Conservation (phyloP, 2,888 invertebrate species). For the Stictocephala bisonia region DNA sequence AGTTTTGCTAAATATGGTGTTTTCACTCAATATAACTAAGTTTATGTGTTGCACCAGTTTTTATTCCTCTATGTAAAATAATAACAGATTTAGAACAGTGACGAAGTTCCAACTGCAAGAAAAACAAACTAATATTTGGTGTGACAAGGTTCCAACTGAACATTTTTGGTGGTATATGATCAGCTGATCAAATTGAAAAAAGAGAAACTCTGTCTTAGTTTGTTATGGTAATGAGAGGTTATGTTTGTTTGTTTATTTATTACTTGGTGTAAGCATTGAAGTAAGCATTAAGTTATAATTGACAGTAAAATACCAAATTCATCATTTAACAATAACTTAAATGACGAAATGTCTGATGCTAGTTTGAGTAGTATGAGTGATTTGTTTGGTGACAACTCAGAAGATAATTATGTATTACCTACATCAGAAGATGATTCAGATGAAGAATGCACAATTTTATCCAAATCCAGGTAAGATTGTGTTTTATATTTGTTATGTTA, state of each 20-base stretch:
- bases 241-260: slow-evolving; percentile 7
- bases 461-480: slow-evolving; percentile 6
- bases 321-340: slow-evolving; percentile 10
- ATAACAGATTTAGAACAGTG: slow-evolving; percentile 16
- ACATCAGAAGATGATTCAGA: slow-evolving; percentile 2
- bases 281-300: slow-evolving; percentile 7
- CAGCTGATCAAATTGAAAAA: slow-evolving; percentile 13
- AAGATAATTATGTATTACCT: slow-evolving; percentile 2
- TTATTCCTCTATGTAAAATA: slow-evolving; percentile 5
- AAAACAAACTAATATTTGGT: slow-evolving; percentile 6
- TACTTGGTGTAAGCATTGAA: slow-evolving; percentile 5
- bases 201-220: slow-evolving; percentile 9
- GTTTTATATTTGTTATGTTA: slow-evolving; percentile 14
- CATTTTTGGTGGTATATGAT: slow-evolving; percentile 9
- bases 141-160: slow-evolving; percentile 9
- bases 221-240: slow-evolving; percentile 11
- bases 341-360: slow-evolving; percentile 10
- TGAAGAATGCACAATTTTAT: slow-evolving; percentile 22
- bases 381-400: slow-evolving; percentile 9
- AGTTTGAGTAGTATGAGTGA: slow-evolving; percentile 11
- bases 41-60: slow-evolving; percentile 16
- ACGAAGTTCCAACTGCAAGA: background rate
- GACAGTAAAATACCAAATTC: background rate
- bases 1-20: slow-evolving; percentile 1
- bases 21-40: slow-evolving; percentile 1